Evolutionary conservation across 2,888 invertebrate species (phyloP).

Genomic region (Apodemia zela): DNA sequence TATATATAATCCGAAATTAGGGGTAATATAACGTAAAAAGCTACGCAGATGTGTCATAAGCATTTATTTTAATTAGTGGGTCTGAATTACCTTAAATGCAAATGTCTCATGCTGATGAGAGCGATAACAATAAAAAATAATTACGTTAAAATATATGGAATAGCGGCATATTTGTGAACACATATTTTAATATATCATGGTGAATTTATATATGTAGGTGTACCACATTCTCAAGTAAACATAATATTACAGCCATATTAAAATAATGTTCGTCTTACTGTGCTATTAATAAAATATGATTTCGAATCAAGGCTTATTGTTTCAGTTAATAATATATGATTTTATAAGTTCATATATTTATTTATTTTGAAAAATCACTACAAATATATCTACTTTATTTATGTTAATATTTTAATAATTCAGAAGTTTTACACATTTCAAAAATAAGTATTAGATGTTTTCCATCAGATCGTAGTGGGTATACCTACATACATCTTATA

Average conservation of each 20-base stretch:
- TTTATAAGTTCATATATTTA: no score
- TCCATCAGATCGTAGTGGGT: no score
- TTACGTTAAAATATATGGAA: slow-evolving; percentile 20
- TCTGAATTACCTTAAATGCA: slow-evolving; percentile 68
- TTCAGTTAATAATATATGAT: no score
- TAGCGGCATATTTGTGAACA: neutral
- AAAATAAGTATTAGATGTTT: no score
- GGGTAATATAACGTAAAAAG: slow-evolving; percentile 5
- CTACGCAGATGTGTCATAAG: slow-evolving; percentile 17
- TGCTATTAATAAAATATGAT: no score
- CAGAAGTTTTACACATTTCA: no score
- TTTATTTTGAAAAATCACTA: no score
- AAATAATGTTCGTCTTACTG: neutral
- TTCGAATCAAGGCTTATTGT: no score
- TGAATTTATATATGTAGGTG: neutral
- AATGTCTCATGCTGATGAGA: slow-evolving; percentile 76
- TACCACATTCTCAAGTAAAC: neutral
- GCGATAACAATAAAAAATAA: slow-evolving; percentile 63
- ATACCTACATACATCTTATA: no score
- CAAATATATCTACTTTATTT: neutral
- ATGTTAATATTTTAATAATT: neutral
- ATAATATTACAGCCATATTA: neutral
- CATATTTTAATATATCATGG: neutral
- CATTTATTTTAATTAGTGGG: slow-evolving; percentile 9
- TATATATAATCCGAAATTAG: slow-evolving; percentile 18